Evolutionary conservation across 2,113 vertebrate genomes (phyloP).

Genomic region (Cephalopholis sonnerati): DNA sequence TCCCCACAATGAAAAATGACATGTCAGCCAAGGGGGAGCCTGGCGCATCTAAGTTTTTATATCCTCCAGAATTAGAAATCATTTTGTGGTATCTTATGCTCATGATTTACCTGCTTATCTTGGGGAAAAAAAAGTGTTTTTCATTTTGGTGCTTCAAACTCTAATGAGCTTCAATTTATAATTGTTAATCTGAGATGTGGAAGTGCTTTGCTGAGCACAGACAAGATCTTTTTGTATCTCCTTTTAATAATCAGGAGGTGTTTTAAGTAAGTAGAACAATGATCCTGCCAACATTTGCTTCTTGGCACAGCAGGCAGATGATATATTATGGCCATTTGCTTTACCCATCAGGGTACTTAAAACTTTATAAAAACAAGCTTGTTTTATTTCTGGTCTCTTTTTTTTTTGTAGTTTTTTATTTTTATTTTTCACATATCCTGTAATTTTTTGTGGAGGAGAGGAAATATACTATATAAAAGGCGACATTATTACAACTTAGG

Average conservation of each 20-base stretch:
- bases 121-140: background rate
- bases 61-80: constrained; percentile 11
- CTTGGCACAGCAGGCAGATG: constrained; percentile 19
- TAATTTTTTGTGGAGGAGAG: background rate
- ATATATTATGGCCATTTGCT: constrained; percentile 40
- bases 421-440: background rate
- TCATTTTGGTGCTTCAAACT: constrained; percentile 16
- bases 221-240: background rate
- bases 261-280: constrained; percentile 23
- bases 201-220: background rate
- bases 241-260: constrained; percentile 35
- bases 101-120: background rate
- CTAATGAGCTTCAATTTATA: constrained; percentile 1
- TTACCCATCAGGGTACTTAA: background rate
- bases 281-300: constrained; percentile 15
- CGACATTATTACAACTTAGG: too few relatives aligned
- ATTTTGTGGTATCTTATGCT: background rate
- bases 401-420: background rate
- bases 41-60: constrained; percentile 10
- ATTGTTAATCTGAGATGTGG: constrained; percentile 30
- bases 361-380: constrained; percentile 11
- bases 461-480: background rate
- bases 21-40: constrained; percentile 4
- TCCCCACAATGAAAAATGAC: constrained; percentile 29
- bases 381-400: background rate